A percentile compares a stretch with the other conserved stretches of the same genome.
Evolutionary conservation across 2,797 vertebrate genomes (phyloP).

Genomic region (Oreortyx pictus): DNA sequence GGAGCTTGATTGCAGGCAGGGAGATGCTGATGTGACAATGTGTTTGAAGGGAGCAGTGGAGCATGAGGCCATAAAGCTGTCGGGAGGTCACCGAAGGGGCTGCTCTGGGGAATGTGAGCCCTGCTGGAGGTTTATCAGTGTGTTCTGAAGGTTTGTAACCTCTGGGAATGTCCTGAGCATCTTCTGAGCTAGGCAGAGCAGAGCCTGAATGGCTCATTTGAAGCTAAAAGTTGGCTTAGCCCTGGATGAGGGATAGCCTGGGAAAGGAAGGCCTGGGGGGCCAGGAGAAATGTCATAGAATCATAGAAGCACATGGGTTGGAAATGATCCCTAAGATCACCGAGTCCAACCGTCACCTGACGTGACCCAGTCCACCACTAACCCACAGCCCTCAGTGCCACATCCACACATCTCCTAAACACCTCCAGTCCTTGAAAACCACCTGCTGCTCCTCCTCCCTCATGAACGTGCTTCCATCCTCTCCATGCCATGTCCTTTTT

Average conservation of each 20-base stretch:
- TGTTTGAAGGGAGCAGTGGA: neutral
- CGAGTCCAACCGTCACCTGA: neutral
- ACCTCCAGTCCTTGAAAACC: neutral
- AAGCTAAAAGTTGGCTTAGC: neutral
- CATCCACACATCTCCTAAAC: rapidly evolving
- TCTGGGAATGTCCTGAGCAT: neutral
- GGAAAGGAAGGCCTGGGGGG: neutral
- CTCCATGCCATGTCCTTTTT: neutral
- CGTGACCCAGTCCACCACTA: neutral
- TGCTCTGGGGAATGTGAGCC: neutral
- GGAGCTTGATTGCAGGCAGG: rapidly evolving
- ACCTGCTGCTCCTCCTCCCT: neutral
- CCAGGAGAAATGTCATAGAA: neutral
- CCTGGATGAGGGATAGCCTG: neutral
- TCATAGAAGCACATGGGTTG: neutral
- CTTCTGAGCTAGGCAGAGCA: neutral
- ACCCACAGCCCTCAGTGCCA: neutral
- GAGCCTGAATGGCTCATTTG: neutral
- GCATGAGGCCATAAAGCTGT: neutral
- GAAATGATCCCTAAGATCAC: neutral
- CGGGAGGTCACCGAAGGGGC: rapidly evolving
- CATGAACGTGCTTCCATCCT: rapidly evolving
- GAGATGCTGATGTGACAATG: neutral
- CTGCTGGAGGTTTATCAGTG: neutral
- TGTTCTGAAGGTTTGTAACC: neutral